Conservation (phyloP, 53 echinoderm and acorn worm species). For the Hippasteria phrygiana region DNA sequence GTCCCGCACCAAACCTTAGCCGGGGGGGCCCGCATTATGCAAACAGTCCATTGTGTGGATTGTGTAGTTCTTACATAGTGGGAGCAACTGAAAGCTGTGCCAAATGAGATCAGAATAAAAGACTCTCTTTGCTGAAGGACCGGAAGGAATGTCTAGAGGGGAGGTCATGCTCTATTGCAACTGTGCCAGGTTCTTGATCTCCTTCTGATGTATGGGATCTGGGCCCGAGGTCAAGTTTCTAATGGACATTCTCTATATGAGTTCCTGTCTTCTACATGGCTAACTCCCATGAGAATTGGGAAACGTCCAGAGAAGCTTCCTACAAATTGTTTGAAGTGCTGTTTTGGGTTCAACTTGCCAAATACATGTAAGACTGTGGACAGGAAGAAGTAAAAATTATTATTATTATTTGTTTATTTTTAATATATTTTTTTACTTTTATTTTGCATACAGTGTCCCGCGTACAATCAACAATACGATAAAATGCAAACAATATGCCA, state of each 20-base stretch:
- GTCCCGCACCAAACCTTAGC: not conserved
- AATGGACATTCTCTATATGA: not conserved
- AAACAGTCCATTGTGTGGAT: not conserved
- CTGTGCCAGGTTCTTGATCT: not conserved
- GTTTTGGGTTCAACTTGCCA: too few species aligned
- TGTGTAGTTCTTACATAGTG: not conserved
- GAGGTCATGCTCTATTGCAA: not conserved
- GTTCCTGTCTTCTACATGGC: not conserved
- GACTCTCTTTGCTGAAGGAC: not conserved
- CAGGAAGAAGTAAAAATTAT: too few species aligned
- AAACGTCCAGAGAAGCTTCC: not conserved
- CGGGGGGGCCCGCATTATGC: not conserved
- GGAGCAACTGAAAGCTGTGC: not conserved
- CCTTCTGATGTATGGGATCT: constrained; percentile 12
- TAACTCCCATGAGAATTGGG: not conserved
- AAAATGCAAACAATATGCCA: too few species aligned
- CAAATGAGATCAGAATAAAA: not conserved
- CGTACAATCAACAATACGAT: too few species aligned
- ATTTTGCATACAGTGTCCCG: too few species aligned
- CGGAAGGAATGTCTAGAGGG: constrained; percentile 12
- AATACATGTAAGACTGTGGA: too few species aligned
- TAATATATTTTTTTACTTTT: too few species aligned
- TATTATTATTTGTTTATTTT: too few species aligned
- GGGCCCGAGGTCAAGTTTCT: not conserved
- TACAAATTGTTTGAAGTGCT: not conserved